Conservation (phyloP, 2,797 vertebrate species). For the Coregonus suidteri region DNA sequence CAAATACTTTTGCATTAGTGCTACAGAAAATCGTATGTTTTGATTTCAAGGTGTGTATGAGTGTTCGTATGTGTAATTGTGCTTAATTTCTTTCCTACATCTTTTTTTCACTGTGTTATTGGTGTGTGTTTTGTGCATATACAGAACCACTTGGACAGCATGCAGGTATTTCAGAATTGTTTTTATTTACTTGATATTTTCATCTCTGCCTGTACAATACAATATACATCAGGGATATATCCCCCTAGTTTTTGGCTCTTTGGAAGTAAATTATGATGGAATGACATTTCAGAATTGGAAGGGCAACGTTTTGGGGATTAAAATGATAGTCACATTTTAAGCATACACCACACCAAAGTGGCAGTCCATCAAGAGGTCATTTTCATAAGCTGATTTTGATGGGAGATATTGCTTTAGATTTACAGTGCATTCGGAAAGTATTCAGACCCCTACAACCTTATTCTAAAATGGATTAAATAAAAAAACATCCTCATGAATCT, state of each 20-base stretch:
- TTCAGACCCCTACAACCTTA: too few species aligned
- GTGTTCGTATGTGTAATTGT: slow-evolving; percentile 71
- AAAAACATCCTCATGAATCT: too few species aligned
- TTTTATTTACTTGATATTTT: slow-evolving; percentile 57
- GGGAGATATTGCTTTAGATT: slow-evolving; percentile 22
- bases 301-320: background rate
- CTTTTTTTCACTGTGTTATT: slow-evolving; percentile 81
- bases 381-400: slow-evolving; percentile 24
- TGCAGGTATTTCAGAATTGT: slow-evolving; percentile 92
- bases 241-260: slow-evolving; percentile 28
- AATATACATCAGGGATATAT: slow-evolving; percentile 14
- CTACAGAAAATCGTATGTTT: slow-evolving; percentile 22
- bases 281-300: background rate
- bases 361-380: slow-evolving; percentile 26
- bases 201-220: slow-evolving; percentile 38
- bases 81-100: slow-evolving; percentile 75
- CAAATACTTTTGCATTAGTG: slow-evolving; percentile 22
- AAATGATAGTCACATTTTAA: background rate
- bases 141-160: slow-evolving; percentile 99
- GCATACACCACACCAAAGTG: slow-evolving; percentile 16
- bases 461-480: too few species aligned
- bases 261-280: slow-evolving; percentile 12
- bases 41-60: slow-evolving; percentile 51
- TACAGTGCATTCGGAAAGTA: too few species aligned
- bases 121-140: slow-evolving; percentile 81